These are phyloP conservation scores for Leptopilina boulardi DNA, from an alignment of 1,140 invertebrate genomes.

Conservation along the genomic window DNA sequence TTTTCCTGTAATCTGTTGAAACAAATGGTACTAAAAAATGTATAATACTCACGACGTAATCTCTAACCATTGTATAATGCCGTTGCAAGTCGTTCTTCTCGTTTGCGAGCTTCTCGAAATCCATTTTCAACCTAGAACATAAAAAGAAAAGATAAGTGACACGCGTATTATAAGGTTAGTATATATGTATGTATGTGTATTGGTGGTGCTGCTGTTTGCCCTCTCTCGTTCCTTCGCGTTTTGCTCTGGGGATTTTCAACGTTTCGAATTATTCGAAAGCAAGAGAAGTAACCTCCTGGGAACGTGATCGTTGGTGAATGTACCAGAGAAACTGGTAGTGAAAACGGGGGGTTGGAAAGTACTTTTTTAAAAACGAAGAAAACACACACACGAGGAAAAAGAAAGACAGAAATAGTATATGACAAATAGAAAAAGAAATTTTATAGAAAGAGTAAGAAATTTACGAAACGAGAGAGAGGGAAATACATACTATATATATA, in stretches of 20 bases:
- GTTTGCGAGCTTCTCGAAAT: constrained; percentile 94
- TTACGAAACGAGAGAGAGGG: constrained; percentile 33
- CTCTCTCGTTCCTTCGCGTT: constrained; percentile 42
- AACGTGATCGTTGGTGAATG: constrained; percentile 47
- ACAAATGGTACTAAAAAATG: constrained; percentile 25
- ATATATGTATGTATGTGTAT: constrained; percentile 34
- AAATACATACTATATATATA: constrained; percentile 1
- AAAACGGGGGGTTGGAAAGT: constrained; percentile 48
- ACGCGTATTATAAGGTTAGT: constrained; percentile 46
- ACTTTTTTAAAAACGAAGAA: constrained; percentile 36
- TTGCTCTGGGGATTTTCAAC: constrained; percentile 58
- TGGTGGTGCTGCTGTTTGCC: not conserved
- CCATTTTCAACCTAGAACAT: constrained; percentile 86
- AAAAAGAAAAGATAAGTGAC: constrained; percentile 61
- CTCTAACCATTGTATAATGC: constrained; percentile 96
- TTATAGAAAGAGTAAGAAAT: not conserved
- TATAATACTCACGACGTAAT: constrained; percentile 43
- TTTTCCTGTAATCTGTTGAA: constrained; percentile 29
- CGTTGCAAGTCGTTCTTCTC: constrained; percentile 99
- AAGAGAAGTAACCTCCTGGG: constrained; percentile 50
- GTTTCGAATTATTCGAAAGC: constrained; percentile 58
- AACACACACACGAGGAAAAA: constrained; percentile 31
- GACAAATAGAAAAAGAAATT: constrained; percentile 41
- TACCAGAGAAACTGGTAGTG: constrained; percentile 44
- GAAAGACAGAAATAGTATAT: constrained; percentile 30